phyloP scores from a whole-genome alignment of 2,797 vertebrate genomes.

The Neoniphon sammara region DNA sequence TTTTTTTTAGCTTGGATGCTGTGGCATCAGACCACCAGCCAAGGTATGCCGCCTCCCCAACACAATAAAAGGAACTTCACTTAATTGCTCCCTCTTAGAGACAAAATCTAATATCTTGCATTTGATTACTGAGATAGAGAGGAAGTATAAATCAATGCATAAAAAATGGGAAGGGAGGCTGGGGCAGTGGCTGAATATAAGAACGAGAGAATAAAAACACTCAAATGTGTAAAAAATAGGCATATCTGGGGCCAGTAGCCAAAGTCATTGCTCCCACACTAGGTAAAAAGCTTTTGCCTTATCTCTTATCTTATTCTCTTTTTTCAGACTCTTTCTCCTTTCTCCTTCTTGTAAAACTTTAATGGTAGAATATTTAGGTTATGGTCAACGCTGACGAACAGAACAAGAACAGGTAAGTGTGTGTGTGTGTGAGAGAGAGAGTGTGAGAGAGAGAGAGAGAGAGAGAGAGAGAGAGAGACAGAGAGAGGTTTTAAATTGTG shows the following conservation, averaged over 20 bases:
- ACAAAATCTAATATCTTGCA: conserved; percentile 57
- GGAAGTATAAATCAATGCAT: conserved; percentile 53
- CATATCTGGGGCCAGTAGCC: neutral
- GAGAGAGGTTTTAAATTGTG: conserved; percentile 39
- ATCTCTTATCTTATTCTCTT: conserved; percentile 30
- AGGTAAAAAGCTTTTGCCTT: conserved; percentile 34
- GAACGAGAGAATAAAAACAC: conserved; percentile 19
- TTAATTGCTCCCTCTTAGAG: conserved; percentile 59
- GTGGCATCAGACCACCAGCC: conserved; percentile 41
- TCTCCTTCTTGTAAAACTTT: conserved; percentile 46
- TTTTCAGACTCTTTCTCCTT: neutral
- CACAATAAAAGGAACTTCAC: conserved; percentile 51
- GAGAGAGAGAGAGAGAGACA: conserved; percentile 3
- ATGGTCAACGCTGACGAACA: conserved; percentile 11
- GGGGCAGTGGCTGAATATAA: conserved; percentile 16
- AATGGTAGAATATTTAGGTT: conserved; percentile 55
- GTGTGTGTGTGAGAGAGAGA: neutral
- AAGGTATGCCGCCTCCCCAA: conserved; percentile 42
- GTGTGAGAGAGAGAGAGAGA: neutral
- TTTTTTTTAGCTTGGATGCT: conserved; percentile 21
- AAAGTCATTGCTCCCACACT: neutral
- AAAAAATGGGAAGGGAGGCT: conserved; percentile 16
- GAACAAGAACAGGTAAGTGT: conserved; percentile 10
- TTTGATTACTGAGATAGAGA: conserved; percentile 51
- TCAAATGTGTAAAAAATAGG: conserved; percentile 13